phyloP scores from a whole-genome alignment of 2,888 invertebrate genomes.

The Oxystoma pomonae region DNA sequence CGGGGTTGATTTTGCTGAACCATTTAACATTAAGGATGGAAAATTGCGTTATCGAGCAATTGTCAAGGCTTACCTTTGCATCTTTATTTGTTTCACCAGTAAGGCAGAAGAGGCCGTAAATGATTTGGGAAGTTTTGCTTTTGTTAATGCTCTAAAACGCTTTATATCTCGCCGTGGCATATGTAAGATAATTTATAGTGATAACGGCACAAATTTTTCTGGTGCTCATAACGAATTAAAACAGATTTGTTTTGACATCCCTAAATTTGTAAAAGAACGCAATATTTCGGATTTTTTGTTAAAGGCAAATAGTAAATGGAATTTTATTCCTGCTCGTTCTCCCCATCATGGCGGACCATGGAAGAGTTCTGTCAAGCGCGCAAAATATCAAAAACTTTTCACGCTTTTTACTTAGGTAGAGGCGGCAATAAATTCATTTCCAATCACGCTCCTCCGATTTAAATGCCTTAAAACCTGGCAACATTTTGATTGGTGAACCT shows the following conservation, averaged over 20 bases:
- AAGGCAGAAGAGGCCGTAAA: slow-evolving; percentile 20
- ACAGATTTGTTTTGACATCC: slow-evolving; percentile 5
- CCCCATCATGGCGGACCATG: slow-evolving; percentile 35
- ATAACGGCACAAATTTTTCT: slow-evolving; percentile 16
- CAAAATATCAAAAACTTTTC: slow-evolving; percentile 30
- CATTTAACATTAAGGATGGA: too few species aligned
- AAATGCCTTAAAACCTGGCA: slow-evolving; percentile 19
- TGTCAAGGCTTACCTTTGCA: slow-evolving; percentile 21
- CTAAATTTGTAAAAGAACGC: slow-evolving; percentile 9
- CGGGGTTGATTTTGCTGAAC: slow-evolving; percentile 22
- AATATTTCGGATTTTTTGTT: slow-evolving; percentile 12
- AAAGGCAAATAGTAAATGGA: slow-evolving; percentile 10
- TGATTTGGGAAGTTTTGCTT: slow-evolving; percentile 15
- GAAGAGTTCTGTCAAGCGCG: slow-evolving; percentile 32
- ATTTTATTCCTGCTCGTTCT: slow-evolving; percentile 32
- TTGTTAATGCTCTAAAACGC: slow-evolving; percentile 17
- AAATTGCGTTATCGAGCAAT: slow-evolving; percentile 20
- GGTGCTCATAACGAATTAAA: slow-evolving; percentile 14
- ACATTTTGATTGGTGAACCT: too few species aligned
- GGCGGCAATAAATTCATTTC: slow-evolving; percentile 23
- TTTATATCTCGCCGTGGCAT: slow-evolving; percentile 19
- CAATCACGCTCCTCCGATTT: slow-evolving; percentile 14
- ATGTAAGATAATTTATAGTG: slow-evolving; percentile 17
- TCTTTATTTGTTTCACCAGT: slow-evolving; percentile 23
- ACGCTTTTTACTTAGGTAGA: slow-evolving; percentile 19